Evolutionary conservation across 2,888 invertebrate genomes (phyloP).

Genomic region (Plagodis dolabraria): DNA sequence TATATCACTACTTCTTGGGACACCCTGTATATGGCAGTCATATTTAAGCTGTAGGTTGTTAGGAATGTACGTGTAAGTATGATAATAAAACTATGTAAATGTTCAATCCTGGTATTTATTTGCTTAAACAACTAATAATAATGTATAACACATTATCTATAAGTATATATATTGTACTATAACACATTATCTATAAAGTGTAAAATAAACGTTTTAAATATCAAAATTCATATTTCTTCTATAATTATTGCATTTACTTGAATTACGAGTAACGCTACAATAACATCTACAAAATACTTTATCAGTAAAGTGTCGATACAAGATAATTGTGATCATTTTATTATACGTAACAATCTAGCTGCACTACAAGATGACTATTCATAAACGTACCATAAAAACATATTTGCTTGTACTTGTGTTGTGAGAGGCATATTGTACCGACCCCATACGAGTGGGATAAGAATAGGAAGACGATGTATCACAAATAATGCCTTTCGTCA

Average conservation of each 20-base stretch:
- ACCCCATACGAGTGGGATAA: too few relatives aligned
- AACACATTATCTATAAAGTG: constrained; percentile 21
- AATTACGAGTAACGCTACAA: constrained; percentile 9
- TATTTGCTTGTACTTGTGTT: too few relatives aligned
- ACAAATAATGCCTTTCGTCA: too few relatives aligned
- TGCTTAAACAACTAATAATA: constrained; percentile 17
- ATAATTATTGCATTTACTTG: constrained; percentile 1
- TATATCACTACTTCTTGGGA: too few relatives aligned
- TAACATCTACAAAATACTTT: constrained; percentile 14
- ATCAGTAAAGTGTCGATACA: constrained; percentile 19
- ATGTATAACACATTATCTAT: constrained; percentile 10
- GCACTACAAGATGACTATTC: background rate
- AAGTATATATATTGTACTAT: background rate
- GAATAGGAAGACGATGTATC: too few relatives aligned
- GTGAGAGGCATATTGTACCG: too few relatives aligned
- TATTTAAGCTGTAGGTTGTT: too few relatives aligned
- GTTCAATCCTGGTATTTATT: constrained; percentile 29
- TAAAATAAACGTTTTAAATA: constrained; percentile 15
- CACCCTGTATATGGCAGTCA: too few relatives aligned
- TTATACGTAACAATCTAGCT: constrained; percentile 2
- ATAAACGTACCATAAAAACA: too few relatives aligned
- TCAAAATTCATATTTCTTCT: constrained; percentile 11
- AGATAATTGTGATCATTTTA: constrained; percentile 8
- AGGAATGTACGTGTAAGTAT: background rate
- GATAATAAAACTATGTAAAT: constrained; percentile 24